Conservation (phyloP, 1,140 invertebrate genomes). For the Conopomorpha cramerella region DNA sequence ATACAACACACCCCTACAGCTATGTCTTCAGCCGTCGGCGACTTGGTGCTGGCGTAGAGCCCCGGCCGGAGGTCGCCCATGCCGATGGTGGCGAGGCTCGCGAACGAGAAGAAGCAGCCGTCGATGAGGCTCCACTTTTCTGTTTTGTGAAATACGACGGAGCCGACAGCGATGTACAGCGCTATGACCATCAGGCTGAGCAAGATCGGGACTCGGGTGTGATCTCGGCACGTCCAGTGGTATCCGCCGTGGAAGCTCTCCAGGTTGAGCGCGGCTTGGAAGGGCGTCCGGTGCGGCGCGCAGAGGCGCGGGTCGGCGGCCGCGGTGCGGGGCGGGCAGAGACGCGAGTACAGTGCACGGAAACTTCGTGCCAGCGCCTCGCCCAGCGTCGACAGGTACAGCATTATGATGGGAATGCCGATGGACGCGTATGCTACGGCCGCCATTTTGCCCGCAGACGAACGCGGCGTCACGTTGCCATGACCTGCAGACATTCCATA, state of each 20-base stretch:
- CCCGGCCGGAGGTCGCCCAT: constrained; percentile 85
- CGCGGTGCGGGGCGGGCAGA: constrained; percentile 29
- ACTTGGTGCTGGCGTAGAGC: constrained; percentile 68
- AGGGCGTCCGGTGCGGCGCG: constrained; percentile 39
- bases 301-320: too few relatives aligned
- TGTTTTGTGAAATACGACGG: constrained; percentile 86
- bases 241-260: constrained; percentile 35
- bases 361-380: constrained; percentile 72
- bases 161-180: constrained; percentile 88
- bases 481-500: constrained; percentile 82
- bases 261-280: constrained; percentile 41
- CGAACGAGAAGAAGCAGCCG: constrained; percentile 94
- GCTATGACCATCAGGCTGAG: constrained; percentile 89
- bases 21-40: constrained; percentile 72
- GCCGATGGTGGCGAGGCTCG: constrained; percentile 86
- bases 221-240: constrained; percentile 56
- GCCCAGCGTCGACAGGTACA: constrained; percentile 85
- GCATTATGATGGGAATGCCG: constrained; percentile 88
- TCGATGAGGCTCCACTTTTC: constrained; percentile 92
- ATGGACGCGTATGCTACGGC: constrained; percentile 88
- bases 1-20: constrained; percentile 80
- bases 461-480: constrained; percentile 89
- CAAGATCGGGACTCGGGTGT: constrained; percentile 79
- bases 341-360: constrained; percentile 54
- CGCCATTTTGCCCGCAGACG: constrained; percentile 76